Conservation (phyloP, 2,888 invertebrate genomes). For the Microdon myrmicae region DNA sequence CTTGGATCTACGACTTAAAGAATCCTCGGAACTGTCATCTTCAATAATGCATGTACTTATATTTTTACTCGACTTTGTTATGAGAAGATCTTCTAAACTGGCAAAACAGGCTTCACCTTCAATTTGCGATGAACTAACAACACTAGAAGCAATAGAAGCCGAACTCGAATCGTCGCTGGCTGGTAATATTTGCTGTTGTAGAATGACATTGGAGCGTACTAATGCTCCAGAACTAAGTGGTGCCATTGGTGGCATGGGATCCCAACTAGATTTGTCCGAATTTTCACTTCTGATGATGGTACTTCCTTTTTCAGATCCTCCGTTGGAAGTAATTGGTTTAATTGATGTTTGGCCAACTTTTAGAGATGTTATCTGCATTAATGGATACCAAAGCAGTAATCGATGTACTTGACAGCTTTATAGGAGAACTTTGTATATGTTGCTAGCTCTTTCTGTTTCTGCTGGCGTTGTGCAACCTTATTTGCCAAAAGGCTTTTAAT, state of each 20-base stretch:
- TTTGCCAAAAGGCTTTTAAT: no score
- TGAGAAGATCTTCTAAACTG: slow-evolving; percentile 73
- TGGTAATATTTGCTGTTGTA: slow-evolving; percentile 34
- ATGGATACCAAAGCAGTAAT: slow-evolving; percentile 64
- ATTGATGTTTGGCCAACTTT: slow-evolving; percentile 66
- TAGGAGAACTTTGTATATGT: slow-evolving; percentile 57
- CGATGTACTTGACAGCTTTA: slow-evolving; percentile 62
- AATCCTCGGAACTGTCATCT: slow-evolving; percentile 71
- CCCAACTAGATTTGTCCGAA: slow-evolving; percentile 58
- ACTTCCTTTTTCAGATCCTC: slow-evolving; percentile 60
- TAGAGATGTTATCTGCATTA: slow-evolving; percentile 64
- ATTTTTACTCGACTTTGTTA: slow-evolving; percentile 67
- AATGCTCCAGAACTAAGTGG: slow-evolving; percentile 61
- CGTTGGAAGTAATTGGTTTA: slow-evolving; percentile 61
- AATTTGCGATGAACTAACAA: slow-evolving; percentile 66
- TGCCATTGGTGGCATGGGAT: slow-evolving; percentile 64
- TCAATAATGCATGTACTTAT: slow-evolving; percentile 62
- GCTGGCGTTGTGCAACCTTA: no score
- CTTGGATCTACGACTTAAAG: slow-evolving; percentile 53
- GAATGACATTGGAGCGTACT: slow-evolving; percentile 37
- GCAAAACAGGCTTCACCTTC: slow-evolving; percentile 73
- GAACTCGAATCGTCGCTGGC: slow-evolving; percentile 63
- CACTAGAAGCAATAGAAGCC: slow-evolving; percentile 71
- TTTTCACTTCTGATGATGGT: slow-evolving; percentile 51
- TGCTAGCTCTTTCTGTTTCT: no score